Percentiles rank a stretch among this genome's conserved stretches.
Conservation (phyloP, 2,888 invertebrate species). For the Conistra vaccinii region DNA sequence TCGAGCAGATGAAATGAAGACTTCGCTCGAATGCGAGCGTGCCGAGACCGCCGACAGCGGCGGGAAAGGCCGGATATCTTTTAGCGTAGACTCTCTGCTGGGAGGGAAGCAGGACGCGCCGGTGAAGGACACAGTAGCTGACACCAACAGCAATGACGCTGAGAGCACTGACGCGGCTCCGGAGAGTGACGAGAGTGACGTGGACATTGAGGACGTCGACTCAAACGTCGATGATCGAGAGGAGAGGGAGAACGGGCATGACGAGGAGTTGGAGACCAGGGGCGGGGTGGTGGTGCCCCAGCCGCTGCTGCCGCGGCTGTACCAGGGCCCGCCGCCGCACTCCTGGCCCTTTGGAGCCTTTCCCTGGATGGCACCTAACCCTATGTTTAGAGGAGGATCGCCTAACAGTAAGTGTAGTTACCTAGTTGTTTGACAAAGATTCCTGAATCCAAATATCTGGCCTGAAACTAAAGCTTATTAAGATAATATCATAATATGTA, state of each 20-base stretch:
- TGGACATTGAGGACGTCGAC: constrained; percentile 88
- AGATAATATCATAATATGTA: too few species aligned
- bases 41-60: constrained; percentile 88
- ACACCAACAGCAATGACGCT: constrained; percentile 83
- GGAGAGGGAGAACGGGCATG: constrained; percentile 82
- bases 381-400: constrained; percentile 91
- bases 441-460: not conserved
- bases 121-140: constrained; percentile 73
- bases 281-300: constrained; percentile 92
- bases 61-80: constrained; percentile 93
- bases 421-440: not conserved
- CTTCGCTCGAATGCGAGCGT: constrained; percentile 89
- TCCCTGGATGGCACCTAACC: constrained; percentile 92
- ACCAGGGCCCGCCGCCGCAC: constrained; percentile 89
- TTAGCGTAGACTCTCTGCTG: constrained; percentile 93
- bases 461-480: not conserved
- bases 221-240: constrained; percentile 86
- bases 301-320: constrained; percentile 92
- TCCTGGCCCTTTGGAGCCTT: constrained; percentile 92
- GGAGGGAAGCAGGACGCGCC: constrained; percentile 81
- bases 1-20: constrained; percentile 89
- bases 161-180: constrained; percentile 82
- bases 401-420: constrained; percentile 90
- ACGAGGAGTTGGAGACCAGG: constrained; percentile 85
- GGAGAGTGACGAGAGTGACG: constrained; percentile 87